Evolutionary conservation across 1,140 invertebrate genomes (phyloP).

Genomic region (Metopolophium dirhodum): DNA sequence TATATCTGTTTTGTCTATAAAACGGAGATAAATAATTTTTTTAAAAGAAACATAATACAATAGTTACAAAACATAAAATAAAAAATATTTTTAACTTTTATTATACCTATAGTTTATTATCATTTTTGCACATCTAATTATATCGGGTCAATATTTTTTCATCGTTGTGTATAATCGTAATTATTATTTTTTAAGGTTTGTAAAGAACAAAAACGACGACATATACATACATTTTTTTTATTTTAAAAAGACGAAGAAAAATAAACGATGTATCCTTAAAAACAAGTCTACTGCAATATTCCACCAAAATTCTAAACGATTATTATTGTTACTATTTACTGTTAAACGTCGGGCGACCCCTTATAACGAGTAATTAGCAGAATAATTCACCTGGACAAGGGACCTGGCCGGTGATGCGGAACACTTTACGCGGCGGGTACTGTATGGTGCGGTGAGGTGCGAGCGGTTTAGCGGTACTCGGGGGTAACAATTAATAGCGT

Average conservation of each 20-base stretch:
- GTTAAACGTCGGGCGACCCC: background rate
- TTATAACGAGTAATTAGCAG: conserved; percentile 48
- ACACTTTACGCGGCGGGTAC: background rate
- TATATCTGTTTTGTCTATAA: background rate
- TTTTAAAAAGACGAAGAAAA: background rate
- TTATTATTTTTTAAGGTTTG: background rate
- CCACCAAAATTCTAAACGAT: background rate
- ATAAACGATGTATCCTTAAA: background rate
- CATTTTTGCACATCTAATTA: background rate
- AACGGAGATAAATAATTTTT: background rate
- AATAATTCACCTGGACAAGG: conserved; percentile 44
- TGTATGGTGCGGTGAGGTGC: background rate
- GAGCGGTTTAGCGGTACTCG: background rate
- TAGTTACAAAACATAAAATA: background rate
- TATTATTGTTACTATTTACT: background rate
- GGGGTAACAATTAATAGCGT: conserved; percentile 44
- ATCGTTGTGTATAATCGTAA: background rate
- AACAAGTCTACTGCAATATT: background rate
- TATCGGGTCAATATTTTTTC: background rate
- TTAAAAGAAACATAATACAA: background rate
- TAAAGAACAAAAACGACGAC: background rate
- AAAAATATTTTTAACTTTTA: background rate
- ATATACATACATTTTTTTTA: background rate
- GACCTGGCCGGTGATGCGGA: background rate
- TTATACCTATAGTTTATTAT: background rate